Evolutionary conservation across 2,888 invertebrate genomes (phyloP), one percentile per base, ranked within the genome.

Genomic region (Globia sparganii): DNA sequence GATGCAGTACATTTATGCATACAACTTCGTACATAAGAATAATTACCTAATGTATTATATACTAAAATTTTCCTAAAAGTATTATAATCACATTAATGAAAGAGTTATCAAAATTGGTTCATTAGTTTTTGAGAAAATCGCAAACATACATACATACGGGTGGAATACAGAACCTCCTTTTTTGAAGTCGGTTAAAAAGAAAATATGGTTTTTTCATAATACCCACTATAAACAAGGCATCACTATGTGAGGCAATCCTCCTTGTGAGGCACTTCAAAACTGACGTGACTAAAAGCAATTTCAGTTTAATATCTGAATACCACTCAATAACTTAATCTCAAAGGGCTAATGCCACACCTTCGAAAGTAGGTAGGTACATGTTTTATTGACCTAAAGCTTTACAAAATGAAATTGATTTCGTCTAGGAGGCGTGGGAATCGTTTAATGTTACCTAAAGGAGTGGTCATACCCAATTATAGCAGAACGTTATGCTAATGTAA

Each of bases 401-500:
- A 67, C 53, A 73, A 70, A 83, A 78, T 53, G 59, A 71, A 76
- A 81, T 81, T 59, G 71, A 84, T 84, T 72, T 58, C 40, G 66
- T 70, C 85, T 65, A 2, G 46, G 74, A 78, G 72, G 81, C 81
- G 85, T 84, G 84, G 84, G 85, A 84, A 84, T 46, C 28, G 37
- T 46, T 75, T 43, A 76, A 64, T 31, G 67, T 65, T 59, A 61
- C 85, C 72, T 49, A 31, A 59, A 81, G 84, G 85, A 81, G 85
- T 84, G 84, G 85, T 67, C 74, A 72, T 75, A 72, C 74, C 81
- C 83, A 81, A 84, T 75, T 85, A 84, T 67, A 78, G 85, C 4
- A 65, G 2, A 49, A 43, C 15, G 71, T 64, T 81, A 84, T 85
- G 78, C 34, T 81, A 78, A 85, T 71, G 62, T 31, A 49, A 62